Evolutionary conservation across 2,113 vertebrate genomes (phyloP), one percentile per base, ranked within the genome.

Genomic region (Stomatorhinus ivindoensis): DNA sequence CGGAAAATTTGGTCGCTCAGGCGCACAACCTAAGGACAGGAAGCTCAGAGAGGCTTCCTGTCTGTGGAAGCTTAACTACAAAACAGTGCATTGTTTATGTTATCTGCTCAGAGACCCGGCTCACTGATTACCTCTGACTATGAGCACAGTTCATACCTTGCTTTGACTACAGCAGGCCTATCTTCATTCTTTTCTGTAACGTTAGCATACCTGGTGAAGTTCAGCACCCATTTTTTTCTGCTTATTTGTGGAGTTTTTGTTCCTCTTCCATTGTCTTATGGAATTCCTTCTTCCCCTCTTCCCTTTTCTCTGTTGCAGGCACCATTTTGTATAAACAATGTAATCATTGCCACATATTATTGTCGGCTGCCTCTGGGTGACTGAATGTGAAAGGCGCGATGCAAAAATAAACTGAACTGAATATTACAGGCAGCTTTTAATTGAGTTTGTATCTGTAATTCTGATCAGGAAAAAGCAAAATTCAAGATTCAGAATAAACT

Each of bases 1-100:
- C 93, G 94, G 95, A 96, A 96, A 94, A 89, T 95, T 93, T 91
- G 92, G 92, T 94, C 93, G 92, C n/a, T 61, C 4, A 65, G 65
- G 88, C 89, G 47, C 89, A 92, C 84, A 80, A 73, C 94, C 92
- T 91, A 73, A 93, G 90, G 91, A 90, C 88, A 92, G 93, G 91
- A 90, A 91, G 91, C 90, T 88, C 76, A 94, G 35, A 90, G 91
- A 86, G 87, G 91, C 94, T 95, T 96, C 95, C 95, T 96, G 95
- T 95, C 92, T 92, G 86, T 87, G 91, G 76, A 50, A 86, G 87
- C 86, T 88, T 82, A 89, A 87, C 31, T 89, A 91, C 88, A 86
- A 53, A 89, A 83, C 35, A 65, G 88, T 89, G 89, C 80, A 17
- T 85, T 1, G 42, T 84, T 47, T 84, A n/a, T 84, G 73, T 80